Evolutionary conservation across 2,888 invertebrate species (phyloP).

Genomic region (Parnassius glacialis): DNA sequence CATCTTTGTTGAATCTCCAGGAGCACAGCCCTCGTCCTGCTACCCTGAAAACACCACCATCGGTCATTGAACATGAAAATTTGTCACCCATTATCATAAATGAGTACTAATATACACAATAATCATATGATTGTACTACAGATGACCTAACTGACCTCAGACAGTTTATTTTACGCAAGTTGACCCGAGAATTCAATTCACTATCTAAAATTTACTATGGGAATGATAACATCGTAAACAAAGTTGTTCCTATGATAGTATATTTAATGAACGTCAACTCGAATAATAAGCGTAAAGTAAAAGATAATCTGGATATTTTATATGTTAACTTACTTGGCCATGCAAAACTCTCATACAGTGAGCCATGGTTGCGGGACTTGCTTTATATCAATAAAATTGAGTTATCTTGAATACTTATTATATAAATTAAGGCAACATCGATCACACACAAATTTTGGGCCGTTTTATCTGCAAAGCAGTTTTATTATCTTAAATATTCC

Average conservation of each 20-base stretch:
- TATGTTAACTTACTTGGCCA: conserved; percentile 83
- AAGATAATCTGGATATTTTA: conserved; percentile 38
- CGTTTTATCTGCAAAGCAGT: conserved; percentile 44
- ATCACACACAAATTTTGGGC: conserved; percentile 44
- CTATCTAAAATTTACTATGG: conserved; percentile 42
- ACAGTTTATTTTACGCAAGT: conserved; percentile 49
- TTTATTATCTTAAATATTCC: conserved; percentile 32
- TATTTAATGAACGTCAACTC: no score
- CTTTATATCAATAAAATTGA: conserved; percentile 47
- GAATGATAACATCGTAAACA: conserved; percentile 59
- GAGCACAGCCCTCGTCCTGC: conserved; percentile 76
- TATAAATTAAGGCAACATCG: conserved; percentile 66
- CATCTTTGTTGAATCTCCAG: conserved; percentile 88
- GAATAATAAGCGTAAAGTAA: no score
- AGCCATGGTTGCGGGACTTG: conserved; percentile 84
- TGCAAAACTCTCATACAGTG: conserved; percentile 89
- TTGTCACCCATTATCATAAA: conserved; percentile 7
- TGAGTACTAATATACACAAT: conserved; percentile 26
- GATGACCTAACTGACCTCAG: conserved; percentile 47
- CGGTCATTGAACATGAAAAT: conserved; percentile 15
- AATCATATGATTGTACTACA: conserved; percentile 35
- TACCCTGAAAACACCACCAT: conserved; percentile 63
- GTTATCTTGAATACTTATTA: conserved; percentile 44
- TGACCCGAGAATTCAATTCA: conserved; percentile 57
- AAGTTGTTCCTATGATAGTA: conserved; percentile 34